Conservation (phyloP, 2,888 invertebrate genomes). For the Philaethria dido region DNA sequence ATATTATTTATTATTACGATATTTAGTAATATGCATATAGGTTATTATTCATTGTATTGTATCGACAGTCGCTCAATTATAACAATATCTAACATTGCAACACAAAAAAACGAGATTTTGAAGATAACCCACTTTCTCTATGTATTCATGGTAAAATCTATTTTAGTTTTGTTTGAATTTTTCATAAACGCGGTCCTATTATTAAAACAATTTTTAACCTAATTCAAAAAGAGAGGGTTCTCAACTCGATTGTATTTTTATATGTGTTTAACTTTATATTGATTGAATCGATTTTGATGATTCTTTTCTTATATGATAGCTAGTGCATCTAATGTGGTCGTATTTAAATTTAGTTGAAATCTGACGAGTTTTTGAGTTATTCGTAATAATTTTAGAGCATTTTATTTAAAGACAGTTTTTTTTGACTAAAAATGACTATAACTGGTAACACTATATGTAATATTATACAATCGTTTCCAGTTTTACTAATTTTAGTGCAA, state of each 20-base stretch:
- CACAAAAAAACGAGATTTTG: constrained; percentile 3
- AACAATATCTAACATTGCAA: neutral
- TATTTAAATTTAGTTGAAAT: too few relatives aligned
- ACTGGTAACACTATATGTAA: constrained; percentile 65
- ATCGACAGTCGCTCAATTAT: neutral
- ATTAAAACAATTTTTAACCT: neutral
- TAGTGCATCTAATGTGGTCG: too few relatives aligned
- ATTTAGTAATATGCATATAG: neutral
- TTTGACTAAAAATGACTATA: constrained; percentile 60
- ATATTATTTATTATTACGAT: too few relatives aligned
- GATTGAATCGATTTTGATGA: too few relatives aligned
- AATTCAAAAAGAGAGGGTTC: neutral
- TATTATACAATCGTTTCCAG: constrained; percentile 71
- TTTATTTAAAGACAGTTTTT: too few relatives aligned
- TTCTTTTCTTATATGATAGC: too few relatives aligned
- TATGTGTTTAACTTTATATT: too few relatives aligned
- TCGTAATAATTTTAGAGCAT: too few relatives aligned
- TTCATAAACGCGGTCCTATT: constrained; percentile 15
- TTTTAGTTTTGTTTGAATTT: constrained; percentile 27
- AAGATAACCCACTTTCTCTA: constrained; percentile 34
- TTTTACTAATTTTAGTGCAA: constrained; percentile 71
- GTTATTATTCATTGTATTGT: constrained; percentile 12
- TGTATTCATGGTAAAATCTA: neutral
- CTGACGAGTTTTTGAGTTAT: too few relatives aligned
- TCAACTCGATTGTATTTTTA: too few relatives aligned